Evolutionary conservation across 2,113 vertebrate species (phyloP).

Genomic region (Candoia aspera): DNA sequence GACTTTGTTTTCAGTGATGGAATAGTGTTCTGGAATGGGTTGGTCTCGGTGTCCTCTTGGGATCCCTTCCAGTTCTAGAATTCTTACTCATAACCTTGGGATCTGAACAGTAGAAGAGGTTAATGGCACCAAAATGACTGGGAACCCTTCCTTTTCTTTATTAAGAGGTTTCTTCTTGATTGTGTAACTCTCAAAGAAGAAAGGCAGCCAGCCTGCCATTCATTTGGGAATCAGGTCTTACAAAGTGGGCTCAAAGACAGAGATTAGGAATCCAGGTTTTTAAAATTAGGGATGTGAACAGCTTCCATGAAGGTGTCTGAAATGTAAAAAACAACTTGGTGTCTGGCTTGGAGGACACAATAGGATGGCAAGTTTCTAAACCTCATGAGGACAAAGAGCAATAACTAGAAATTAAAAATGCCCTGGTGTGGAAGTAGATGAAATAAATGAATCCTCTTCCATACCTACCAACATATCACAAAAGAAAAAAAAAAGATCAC

Average conservation of each 20-base stretch:
- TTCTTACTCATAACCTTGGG: not conserved
- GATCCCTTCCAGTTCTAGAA: not conserved
- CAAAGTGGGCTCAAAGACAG: not conserved
- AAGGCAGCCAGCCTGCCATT: not conserved
- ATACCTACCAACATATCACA: not conserved
- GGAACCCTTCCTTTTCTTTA: not conserved
- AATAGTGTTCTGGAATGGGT: not conserved
- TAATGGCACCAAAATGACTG: not conserved
- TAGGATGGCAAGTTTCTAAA: not conserved
- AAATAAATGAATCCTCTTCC: not conserved
- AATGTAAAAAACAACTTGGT: not conserved
- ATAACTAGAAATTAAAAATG: not conserved
- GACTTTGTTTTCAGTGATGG: not conserved
- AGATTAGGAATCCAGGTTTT: not conserved
- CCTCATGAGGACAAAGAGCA: not conserved
- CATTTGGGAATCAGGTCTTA: not conserved
- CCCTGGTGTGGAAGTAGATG: not conserved
- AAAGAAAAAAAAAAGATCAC: not conserved
- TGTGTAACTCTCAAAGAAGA: not conserved
- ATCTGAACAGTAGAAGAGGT: not conserved
- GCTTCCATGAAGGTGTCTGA: not conserved
- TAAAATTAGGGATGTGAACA: not conserved
- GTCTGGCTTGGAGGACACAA: not conserved
- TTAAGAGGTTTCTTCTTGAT: not conserved
- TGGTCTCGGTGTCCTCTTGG: not conserved